Conservation (phyloP, 1,140 invertebrate genomes). For the Ridgeia piscesae region DNA sequence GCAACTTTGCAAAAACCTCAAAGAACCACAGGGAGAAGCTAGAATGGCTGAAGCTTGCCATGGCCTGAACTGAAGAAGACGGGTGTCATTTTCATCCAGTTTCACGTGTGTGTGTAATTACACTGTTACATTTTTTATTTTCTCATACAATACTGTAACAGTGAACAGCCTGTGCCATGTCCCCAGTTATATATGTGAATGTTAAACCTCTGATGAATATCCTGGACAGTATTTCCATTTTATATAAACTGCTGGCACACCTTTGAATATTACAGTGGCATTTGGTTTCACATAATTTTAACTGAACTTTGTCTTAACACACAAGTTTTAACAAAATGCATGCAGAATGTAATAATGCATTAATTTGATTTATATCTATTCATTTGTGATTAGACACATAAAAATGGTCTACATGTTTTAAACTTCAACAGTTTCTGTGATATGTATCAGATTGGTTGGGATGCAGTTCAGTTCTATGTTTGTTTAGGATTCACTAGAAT, state of each 20-base stretch:
- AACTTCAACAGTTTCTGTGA: background rate
- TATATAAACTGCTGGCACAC: background rate
- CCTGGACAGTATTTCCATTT: background rate
- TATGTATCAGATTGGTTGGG: background rate
- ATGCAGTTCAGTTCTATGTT: too few species aligned
- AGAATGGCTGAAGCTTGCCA: constrained; percentile 11
- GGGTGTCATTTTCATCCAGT: background rate
- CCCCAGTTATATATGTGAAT: too few species aligned
- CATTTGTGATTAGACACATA: background rate
- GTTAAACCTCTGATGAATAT: background rate
- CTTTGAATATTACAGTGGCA: background rate
- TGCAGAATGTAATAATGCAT: background rate
- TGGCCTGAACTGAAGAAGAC: background rate
- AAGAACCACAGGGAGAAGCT: constrained; percentile 45
- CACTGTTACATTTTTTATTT: background rate
- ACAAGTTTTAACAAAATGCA: background rate
- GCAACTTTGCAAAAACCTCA: constrained; percentile 50
- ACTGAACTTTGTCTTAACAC: background rate
- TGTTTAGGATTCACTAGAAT: too few species aligned
- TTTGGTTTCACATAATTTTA: too few species aligned
- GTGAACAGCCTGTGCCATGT: too few species aligned
- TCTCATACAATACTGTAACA: background rate
- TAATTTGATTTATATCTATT: background rate
- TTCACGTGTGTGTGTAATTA: background rate
- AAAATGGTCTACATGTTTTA: background rate